Evolutionary conservation across 2,797 vertebrate species (phyloP).

Genomic region (Siniperca undulata): DNA sequence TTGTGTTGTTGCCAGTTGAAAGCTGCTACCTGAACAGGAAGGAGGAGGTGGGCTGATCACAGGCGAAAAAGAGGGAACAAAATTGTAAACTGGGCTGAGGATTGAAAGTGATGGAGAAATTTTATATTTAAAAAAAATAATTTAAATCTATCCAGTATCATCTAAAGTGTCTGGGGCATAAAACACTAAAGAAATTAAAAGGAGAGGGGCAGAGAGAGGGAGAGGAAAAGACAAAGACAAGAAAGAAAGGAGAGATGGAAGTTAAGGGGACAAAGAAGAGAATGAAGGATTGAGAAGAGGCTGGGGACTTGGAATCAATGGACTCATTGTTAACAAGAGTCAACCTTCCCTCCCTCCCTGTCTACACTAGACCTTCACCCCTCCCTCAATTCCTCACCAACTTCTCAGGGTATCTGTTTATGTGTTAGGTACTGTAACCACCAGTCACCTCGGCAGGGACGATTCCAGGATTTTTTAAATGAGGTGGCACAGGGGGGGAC

Average conservation of each 20-base stretch:
- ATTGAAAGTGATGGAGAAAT: background rate
- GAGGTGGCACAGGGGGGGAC: too few relatives aligned
- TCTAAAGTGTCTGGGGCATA: slow-evolving; percentile 13
- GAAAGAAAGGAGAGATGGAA: slow-evolving; percentile 38
- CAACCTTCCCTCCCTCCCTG: slow-evolving; percentile 50
- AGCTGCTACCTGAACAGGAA: slow-evolving; percentile 56
- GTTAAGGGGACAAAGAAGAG: slow-evolving; percentile 5
- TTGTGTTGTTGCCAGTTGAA: slow-evolving; percentile 47
- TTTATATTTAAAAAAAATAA: background rate
- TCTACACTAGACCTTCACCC: slow-evolving; percentile 52
- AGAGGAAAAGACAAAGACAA: slow-evolving; percentile 6
- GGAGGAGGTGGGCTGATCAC: slow-evolving; percentile 11
- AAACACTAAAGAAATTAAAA: slow-evolving; percentile 16
- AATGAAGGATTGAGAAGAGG: slow-evolving; percentile 32
- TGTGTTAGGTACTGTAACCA: slow-evolving; percentile 38
- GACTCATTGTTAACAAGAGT: slow-evolving; percentile 66
- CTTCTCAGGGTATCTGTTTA: slow-evolving; percentile 43
- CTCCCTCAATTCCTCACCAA: slow-evolving; percentile 30
- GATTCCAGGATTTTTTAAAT: too few relatives aligned
- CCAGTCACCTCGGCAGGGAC: slow-evolving; percentile 21
- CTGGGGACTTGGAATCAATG: slow-evolving; percentile 61
- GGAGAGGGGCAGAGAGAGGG: background rate
- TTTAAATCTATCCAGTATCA: background rate
- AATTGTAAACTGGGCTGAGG: background rate
- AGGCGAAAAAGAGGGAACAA: background rate